A percentile compares a stretch with the other conserved stretches of the same genome.
Conservation (phyloP, 2,113 vertebrate species). For the Myxocyprinus asiaticus region DNA sequence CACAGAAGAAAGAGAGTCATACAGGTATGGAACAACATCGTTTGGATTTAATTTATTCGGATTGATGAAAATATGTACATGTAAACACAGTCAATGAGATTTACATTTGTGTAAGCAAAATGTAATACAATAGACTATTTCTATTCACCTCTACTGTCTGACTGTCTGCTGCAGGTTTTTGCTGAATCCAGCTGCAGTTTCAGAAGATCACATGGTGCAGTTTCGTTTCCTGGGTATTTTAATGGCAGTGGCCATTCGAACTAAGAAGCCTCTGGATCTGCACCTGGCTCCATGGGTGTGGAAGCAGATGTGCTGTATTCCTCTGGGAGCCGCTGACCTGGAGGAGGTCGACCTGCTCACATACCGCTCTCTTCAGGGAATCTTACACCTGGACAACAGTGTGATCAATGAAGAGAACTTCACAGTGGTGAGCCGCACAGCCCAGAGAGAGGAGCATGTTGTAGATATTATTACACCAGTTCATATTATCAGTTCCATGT, state of each 20-base stretch:
- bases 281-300: conserved; percentile 81
- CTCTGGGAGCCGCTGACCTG: conserved; percentile 70
- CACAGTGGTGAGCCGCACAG: conserved; percentile 71
- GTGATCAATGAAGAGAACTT: conserved; percentile 81
- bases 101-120: background rate
- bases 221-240: conserved; percentile 80
- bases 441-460: too few relatives aligned
- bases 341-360: conserved; percentile 83
- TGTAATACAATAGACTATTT: background rate
- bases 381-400: conserved; percentile 79
- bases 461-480: too few relatives aligned
- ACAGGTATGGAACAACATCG: too few relatives aligned
- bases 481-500: too few relatives aligned
- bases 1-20: too few relatives aligned
- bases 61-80: too few relatives aligned
- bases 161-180: conserved; percentile 70
- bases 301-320: conserved; percentile 81
- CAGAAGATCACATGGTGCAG: conserved; percentile 77
- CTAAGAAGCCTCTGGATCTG: conserved; percentile 80
- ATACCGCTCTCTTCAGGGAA: conserved; percentile 75
- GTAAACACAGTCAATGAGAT: background rate
- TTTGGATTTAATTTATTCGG: too few relatives aligned
- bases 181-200: conserved; percentile 72
- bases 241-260: conserved; percentile 80
- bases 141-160: background rate